A percentile compares a stretch with the other conserved stretches of the same genome.
Evolutionary conservation across 2,797 vertebrate species (phyloP).

Genomic region (Notolabrus celidotus): DNA sequence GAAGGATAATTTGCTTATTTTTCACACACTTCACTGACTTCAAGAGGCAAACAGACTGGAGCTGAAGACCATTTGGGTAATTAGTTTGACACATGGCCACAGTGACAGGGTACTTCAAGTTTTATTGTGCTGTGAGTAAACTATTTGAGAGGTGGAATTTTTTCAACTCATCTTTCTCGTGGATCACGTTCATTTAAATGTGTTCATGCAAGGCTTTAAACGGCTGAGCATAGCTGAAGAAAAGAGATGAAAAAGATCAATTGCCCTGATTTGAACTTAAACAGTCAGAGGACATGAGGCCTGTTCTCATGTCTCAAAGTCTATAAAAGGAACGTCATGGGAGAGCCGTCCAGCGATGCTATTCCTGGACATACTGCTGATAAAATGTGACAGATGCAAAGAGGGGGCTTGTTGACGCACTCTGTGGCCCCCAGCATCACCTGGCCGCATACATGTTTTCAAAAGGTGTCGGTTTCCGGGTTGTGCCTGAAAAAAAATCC

Average conservation of each 20-base stretch:
- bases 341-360: conserved; percentile 84
- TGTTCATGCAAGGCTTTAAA: not conserved
- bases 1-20: conserved; percentile 2
- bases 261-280: conserved; percentile 32
- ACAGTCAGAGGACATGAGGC: conserved; percentile 60
- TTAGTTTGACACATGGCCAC: not conserved
- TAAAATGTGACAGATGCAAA: conserved; percentile 94
- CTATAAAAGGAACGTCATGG: conserved; percentile 93
- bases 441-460: conserved; percentile 50
- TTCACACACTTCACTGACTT: not conserved
- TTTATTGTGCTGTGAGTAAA: not conserved
- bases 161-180: not conserved
- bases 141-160: not conserved
- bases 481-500: conserved; percentile 15
- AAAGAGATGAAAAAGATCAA: not conserved
- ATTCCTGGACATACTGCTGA: conserved; percentile 94
- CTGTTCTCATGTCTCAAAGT: conserved; percentile 79
- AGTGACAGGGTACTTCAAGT: not conserved
- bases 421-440: conserved; percentile 62
- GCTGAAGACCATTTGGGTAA: conserved; percentile 2
- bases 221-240: not conserved
- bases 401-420: conserved; percentile 84
- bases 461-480: conserved; percentile 23
- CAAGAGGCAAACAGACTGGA: not conserved
- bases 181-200: not conserved